phyloP scores from a whole-genome alignment of 2,113 vertebrate genomes.

The Odocoileus hemionus region DNA sequence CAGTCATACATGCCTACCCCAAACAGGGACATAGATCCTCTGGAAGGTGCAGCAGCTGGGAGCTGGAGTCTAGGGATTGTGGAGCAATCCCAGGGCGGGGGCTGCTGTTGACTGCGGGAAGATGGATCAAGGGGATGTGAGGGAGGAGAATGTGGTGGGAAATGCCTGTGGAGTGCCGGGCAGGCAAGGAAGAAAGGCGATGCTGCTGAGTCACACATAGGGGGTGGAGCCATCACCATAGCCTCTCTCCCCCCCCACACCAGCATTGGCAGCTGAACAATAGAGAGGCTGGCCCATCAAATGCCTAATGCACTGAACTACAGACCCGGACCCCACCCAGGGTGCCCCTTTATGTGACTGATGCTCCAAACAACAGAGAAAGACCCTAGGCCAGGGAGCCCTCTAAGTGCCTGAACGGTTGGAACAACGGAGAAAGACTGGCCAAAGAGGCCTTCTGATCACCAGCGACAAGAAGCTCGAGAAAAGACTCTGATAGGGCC shows the following conservation, averaged over 20 bases:
- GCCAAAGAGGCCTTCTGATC: background rate
- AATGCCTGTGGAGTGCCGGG: background rate
- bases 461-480: background rate
- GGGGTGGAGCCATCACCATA: background rate
- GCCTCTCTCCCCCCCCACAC: fast-evolving
- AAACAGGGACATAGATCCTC: fast-evolving
- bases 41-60: background rate
- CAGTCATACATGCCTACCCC: background rate
- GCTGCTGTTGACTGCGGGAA: background rate
- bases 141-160: background rate
- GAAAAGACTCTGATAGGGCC: background rate
- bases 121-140: background rate
- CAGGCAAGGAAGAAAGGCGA: background rate
- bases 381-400: background rate
- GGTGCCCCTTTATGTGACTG: background rate
- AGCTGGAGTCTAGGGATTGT: background rate
- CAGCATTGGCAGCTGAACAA: background rate
- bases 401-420: fast-evolving
- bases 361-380: fast-evolving
- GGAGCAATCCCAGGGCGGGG: background rate
- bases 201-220: background rate
- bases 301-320: background rate
- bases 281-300: background rate
- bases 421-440: background rate
- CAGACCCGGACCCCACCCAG: background rate